Conservation (phyloP, 2,888 invertebrate genomes). For the Ophonus ardosiacus region DNA sequence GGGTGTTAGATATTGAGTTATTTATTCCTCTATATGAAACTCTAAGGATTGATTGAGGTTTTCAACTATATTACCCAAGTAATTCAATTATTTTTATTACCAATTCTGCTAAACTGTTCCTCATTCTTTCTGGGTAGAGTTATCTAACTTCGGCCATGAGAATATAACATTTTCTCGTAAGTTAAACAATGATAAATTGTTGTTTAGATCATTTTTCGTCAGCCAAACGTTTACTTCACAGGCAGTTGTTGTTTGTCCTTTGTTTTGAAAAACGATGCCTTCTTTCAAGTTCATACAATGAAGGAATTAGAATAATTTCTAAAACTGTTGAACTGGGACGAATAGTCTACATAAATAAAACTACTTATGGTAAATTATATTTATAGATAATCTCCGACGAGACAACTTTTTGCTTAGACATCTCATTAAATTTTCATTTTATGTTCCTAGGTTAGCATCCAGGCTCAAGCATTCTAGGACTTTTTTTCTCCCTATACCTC, state of each 20-base stretch:
- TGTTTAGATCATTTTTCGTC: neutral
- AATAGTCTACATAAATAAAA: no score
- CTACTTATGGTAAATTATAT: no score
- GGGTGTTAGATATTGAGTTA: constrained; percentile 44
- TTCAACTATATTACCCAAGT: neutral
- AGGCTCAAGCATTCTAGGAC: no score
- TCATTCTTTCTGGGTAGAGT: neutral
- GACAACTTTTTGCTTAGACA: no score
- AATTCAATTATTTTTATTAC: constrained; percentile 27
- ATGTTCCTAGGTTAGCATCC: no score
- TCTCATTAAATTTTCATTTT: no score
- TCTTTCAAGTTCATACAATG: neutral
- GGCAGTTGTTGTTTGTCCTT: neutral
- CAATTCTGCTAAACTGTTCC: constrained; percentile 4
- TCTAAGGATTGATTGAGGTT: constrained; percentile 13
- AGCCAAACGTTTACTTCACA: neutral
- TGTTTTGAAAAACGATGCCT: neutral
- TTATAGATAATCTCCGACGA: no score
- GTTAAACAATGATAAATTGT: neutral
- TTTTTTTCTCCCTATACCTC: no score
- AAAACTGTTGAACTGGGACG: no score
- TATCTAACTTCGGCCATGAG: neutral
- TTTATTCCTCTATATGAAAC: constrained; percentile 10
- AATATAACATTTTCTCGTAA: neutral
- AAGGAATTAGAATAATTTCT: no score